Evolutionary conservation across 1,140 invertebrate species (phyloP), one percentile per base, ranked within the genome.

Genomic region (Coelopa frigida): DNA sequence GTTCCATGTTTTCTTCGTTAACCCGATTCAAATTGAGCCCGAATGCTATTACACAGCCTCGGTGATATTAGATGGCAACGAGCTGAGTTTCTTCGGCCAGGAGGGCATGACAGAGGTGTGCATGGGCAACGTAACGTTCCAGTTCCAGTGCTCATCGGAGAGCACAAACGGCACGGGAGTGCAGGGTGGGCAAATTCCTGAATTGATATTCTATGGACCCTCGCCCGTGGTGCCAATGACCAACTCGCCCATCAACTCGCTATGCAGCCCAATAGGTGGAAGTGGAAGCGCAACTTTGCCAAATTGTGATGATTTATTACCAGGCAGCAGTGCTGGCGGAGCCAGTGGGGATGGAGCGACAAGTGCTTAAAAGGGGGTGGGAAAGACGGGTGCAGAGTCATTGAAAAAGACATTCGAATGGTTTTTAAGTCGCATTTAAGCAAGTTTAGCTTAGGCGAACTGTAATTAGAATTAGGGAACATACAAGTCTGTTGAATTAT

Each of bases 61-160:
- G 3, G 89, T 86, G 3, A 83, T 93, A 51, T 70, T 94, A 4
- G 89, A 94, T 64, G 91, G 91, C 8, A 83, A 81, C 24, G 92
- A 96, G 70, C 72, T 97, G 33, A 92, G 89, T 70, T 94, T 93
- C 66, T 94, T 94, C 68, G 91, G 91, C n/a, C 90, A 94, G 69
- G 90, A 94, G 71, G 90, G 91, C 17, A 81, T 94, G 76, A 89
- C 85, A 59, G 91, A 94, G 72, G 87, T 92, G 10, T 85, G 83
- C 14, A 85, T 89, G 55, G 87, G 87, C 12, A 84, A 83, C 57
- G 89, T 93, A 26, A 92, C 87, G 24, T 94, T 94, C 72, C 89
- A 93, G 70, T 94, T 94, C 72, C 90, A 94, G 62, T 93, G 89
- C 65, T 92, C 88, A 31, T 89, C 88, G 1, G 91, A 94, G 59